Percentiles rank a stretch among this genome's conserved stretches.
phyloP scores from a whole-genome alignment of 2,113 vertebrate genomes.

The Meriones unguiculatus region DNA sequence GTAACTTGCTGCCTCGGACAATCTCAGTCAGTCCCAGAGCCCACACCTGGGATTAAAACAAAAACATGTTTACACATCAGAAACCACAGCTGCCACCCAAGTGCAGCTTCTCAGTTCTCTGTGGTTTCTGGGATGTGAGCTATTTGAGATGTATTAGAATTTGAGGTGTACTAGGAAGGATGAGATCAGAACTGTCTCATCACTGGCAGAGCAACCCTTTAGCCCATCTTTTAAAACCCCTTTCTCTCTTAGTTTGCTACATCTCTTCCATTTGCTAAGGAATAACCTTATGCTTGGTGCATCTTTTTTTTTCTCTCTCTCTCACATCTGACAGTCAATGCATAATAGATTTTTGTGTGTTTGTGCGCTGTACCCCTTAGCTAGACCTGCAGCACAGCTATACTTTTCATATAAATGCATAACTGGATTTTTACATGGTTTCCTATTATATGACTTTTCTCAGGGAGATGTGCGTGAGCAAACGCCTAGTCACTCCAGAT shows the following conservation, averaged over 20 bases:
- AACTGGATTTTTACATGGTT: neutral
- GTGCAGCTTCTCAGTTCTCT: neutral
- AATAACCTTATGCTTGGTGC: neutral
- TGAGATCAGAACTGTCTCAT: neutral
- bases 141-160: slow-evolving; percentile 13
- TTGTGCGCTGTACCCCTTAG: neutral
- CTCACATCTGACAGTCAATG: neutral
- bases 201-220: neutral
- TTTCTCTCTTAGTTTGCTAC: neutral
- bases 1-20: too few species aligned
- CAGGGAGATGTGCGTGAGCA: too few species aligned
- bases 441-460: neutral
- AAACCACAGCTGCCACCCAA: too few species aligned
- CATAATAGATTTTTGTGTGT: neutral
- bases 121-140: neutral
- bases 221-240: neutral
- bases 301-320: neutral
- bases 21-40: too few species aligned
- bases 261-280: neutral
- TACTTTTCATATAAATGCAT: neutral
- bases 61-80: too few species aligned
- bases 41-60: too few species aligned
- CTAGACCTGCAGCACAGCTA: neutral
- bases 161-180: neutral
- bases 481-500: neutral